phyloP scores from a whole-genome alignment of 1,140 invertebrate species.

The Bombus vancouverensis region DNA sequence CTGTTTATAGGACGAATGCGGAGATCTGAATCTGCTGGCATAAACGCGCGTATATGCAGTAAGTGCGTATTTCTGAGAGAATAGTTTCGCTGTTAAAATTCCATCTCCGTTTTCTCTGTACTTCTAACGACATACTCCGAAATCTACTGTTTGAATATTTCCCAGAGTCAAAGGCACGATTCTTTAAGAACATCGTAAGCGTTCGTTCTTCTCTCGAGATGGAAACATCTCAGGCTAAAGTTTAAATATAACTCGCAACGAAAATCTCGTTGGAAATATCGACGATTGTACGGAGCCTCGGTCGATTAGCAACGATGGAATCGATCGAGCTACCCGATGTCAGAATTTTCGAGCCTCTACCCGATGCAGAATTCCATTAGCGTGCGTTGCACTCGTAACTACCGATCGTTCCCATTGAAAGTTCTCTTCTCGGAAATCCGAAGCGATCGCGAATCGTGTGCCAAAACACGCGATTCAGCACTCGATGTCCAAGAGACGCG shows the following conservation, averaged over 20 bases:
- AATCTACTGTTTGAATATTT: neutral
- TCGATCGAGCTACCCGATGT: neutral
- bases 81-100: neutral
- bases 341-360: neutral
- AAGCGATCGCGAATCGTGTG: neutral
- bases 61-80: neutral
- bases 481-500: neutral
- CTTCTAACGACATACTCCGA: too few species aligned
- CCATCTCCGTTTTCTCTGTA: too few species aligned
- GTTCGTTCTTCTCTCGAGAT: neutral
- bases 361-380: neutral
- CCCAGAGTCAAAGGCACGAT: neutral
- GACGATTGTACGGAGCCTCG: neutral
- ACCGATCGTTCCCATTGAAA: neutral
- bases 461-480: constrained; percentile 13
- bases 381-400: neutral
- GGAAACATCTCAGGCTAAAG: neutral
- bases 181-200: neutral
- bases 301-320: neutral
- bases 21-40: neutral
- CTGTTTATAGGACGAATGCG: neutral
- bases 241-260: neutral
- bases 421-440: constrained; percentile 7
- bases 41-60: too few species aligned
- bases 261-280: neutral